These are phyloP conservation scores for Nothocercus julius DNA, from an alignment of 2,113 vertebrate species.

Conservation along the genomic window DNA sequence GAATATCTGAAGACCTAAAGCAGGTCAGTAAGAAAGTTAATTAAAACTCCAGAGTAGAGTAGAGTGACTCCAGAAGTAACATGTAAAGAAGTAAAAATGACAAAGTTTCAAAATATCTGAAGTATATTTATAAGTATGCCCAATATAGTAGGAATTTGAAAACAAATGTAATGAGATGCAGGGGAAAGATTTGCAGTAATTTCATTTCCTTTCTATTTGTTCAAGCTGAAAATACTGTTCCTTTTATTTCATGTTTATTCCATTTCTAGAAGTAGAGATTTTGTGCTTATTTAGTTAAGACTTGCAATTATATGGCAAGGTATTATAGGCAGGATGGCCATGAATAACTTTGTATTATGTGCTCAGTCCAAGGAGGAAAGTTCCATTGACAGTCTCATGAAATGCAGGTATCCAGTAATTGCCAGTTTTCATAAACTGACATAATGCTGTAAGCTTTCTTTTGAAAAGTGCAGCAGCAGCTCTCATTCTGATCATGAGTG, in stretches of 20 bases:
- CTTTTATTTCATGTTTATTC: not conserved
- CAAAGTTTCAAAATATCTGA: not conserved
- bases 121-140: not conserved
- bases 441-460: not conserved
- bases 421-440: not conserved
- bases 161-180: rapidly evolving
- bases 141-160: not conserved
- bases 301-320: not conserved
- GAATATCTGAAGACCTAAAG: not conserved
- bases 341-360: not conserved
- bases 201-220: not conserved
- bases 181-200: not conserved
- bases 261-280: not conserved
- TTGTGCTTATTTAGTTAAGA: not conserved
- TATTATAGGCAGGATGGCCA: not conserved
- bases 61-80: not conserved
- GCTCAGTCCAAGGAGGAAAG: not conserved
- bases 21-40: not conserved
- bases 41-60: not conserved
- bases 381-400: not conserved
- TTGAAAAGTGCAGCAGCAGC: not conserved
- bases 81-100: not conserved
- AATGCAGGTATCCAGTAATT: not conserved
- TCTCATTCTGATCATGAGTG: not conserved
- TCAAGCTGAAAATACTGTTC: not conserved